phyloP scores from a whole-genome alignment of 64 coral and sea anemone genomes.

The Astreopora myriophthalma region DNA sequence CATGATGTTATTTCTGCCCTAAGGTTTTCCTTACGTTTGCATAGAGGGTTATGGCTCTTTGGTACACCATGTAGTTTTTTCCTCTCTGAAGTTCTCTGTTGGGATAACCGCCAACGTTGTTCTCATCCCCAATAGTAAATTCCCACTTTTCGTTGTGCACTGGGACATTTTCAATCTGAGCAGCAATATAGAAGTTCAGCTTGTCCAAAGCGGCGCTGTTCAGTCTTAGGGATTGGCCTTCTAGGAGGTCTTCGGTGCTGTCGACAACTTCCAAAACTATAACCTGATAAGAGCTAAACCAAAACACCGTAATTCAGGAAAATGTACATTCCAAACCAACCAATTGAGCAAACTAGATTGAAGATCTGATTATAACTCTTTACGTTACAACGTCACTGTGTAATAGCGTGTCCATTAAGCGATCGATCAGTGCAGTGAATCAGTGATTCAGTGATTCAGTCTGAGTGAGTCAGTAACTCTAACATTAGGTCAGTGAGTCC shows the following conservation, averaged over 20 bases:
- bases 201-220: neutral
- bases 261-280: slow-evolving; percentile 2
- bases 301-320: neutral
- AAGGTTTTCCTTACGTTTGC: neutral
- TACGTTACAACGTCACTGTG: too few species aligned
- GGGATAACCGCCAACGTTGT: neutral
- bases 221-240: neutral
- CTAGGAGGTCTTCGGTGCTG: neutral
- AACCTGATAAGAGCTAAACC: slow-evolving; percentile 5
- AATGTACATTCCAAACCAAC: neutral
- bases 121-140: slow-evolving; percentile 29
- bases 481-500: too few species aligned
- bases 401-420: too few species aligned
- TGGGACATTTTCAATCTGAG: neutral
- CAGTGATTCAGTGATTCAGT: too few species aligned
- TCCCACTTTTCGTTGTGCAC: neutral
- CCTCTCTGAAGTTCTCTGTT: slow-evolving; percentile 17
- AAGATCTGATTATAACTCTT: too few species aligned
- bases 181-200: slow-evolving; percentile 7
- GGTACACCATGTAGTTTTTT: neutral
- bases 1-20: too few species aligned
- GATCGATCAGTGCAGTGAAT: too few species aligned
- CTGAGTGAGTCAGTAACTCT: too few species aligned
- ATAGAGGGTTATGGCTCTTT: neutral
- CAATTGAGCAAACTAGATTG: neutral